A percentile compares a stretch with the other conserved stretches of the same genome.
phyloP scores from a whole-genome alignment of 30 jellyfish, hydroid and myxozoan species.

The Aurelia coerulea region DNA sequence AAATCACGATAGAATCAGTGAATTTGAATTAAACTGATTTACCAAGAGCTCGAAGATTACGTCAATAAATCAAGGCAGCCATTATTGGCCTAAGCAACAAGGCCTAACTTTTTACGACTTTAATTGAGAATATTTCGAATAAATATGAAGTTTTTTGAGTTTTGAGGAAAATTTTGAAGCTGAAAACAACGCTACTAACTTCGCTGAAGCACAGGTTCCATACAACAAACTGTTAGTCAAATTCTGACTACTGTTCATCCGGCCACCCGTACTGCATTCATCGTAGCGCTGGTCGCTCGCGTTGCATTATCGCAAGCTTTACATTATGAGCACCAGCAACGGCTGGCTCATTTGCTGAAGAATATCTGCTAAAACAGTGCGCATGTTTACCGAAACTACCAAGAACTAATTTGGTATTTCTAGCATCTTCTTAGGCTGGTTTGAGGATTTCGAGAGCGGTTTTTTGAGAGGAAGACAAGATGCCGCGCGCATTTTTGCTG shows the following conservation, averaged over 20 bases:
- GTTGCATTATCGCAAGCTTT: constrained; percentile 29
- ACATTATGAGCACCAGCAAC: constrained; percentile 17
- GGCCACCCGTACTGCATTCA: constrained; percentile 75
- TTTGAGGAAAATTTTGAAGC: neutral
- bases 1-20: constrained; percentile 41
- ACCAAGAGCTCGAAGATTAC: neutral
- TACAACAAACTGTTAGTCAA: constrained; percentile 74
- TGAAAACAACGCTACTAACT: constrained; percentile 61
- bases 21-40: constrained; percentile 3
- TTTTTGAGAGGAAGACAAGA: constrained; percentile 10
- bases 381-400: neutral
- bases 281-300: constrained; percentile 43
- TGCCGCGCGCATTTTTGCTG: constrained; percentile 88
- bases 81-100: no score
- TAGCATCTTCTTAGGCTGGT: neutral
- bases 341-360: constrained; percentile 76
- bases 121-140: neutral
- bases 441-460: neutral
- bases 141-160: no score
- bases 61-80: neutral
- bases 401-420: no score
- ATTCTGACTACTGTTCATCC: constrained; percentile 41
- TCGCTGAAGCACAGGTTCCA: constrained; percentile 69
- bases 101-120: neutral
- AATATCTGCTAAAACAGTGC: neutral